Base-by-base conservation (phyloP, 2,888 invertebrate genomes). In the Resseliella maxima region DNA sequence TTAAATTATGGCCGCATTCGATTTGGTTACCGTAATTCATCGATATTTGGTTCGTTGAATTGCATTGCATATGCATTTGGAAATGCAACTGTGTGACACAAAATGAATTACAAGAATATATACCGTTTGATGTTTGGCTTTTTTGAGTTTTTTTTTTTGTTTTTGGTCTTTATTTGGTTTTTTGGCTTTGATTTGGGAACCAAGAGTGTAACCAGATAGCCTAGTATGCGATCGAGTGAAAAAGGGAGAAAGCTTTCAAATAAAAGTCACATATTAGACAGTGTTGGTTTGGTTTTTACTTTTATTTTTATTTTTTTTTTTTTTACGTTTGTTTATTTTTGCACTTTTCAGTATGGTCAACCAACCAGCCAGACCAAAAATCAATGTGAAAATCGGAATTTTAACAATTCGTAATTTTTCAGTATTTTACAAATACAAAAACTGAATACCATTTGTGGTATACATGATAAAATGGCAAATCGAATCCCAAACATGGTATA, bases 371-470 rank as follows among this genome's bases (percentile, higher is more conserved):
- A n/a, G 27, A 59, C 27, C 27, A 24, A 59, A 59, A 50, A 24
- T 0, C 72, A 2, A 72, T 72, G 72, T 72, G 72, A 72, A 72
- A 72, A 72, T 72, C 72, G 72, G 72, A 72, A 72, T 72, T 15
- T 72, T 72, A 72, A 72, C 72, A 72, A 72, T 72, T 72, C 72
- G 72, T 72, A 72, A 72, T 72, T 72, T 72, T 72, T 72, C 31
- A 72, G 72, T 35, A 72, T 72, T 72, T n/a, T 15, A 72, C 72
- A 72, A 72, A 72, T 31, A 72, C 31, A 31, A 31, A 72, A 72
- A 72, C 31, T 72, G 72, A 72, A 31, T 72, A 35, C 72, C 72
- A 15, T 72, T 72, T 72, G 15, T 72, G 72, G 31, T 5, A 27
- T 81, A 21, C 31, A 3, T 27, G 2, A 27, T 31, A 72, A 72